Conservation (phyloP, 2,797 vertebrate species). For the Saxicola maurus region DNA sequence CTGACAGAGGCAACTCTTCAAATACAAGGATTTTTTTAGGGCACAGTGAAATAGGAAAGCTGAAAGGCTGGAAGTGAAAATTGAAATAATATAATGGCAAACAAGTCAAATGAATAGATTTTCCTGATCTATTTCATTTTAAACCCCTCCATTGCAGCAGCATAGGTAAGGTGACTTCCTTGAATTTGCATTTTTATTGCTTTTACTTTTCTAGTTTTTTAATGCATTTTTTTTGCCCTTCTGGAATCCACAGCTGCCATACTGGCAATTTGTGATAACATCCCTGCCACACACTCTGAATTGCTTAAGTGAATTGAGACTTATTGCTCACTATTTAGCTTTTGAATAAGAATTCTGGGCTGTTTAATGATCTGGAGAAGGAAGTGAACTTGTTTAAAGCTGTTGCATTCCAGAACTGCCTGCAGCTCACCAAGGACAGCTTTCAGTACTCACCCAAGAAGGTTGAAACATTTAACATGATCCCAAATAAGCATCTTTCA, state of each 20-base stretch:
- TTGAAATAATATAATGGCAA: background rate
- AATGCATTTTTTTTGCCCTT: background rate
- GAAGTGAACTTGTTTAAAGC: background rate
- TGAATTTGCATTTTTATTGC: background rate
- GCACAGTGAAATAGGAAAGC: background rate
- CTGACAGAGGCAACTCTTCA: background rate
- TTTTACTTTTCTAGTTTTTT: background rate
- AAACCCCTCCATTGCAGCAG: background rate
- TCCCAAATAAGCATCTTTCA: slow-evolving; percentile 91
- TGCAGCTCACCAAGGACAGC: background rate
- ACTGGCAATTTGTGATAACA: background rate
- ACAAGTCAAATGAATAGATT: background rate
- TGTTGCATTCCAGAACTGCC: background rate
- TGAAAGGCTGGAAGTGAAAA: background rate
- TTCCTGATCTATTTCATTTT: background rate
- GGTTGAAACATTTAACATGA: slow-evolving; percentile 87
- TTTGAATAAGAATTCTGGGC: background rate
- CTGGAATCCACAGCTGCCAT: background rate
- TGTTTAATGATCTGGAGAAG: background rate
- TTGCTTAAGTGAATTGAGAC: background rate
- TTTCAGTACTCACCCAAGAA: slow-evolving; percentile 82
- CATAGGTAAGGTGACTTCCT: background rate
- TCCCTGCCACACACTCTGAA: background rate
- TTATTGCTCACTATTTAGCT: background rate
- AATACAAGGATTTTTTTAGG: background rate